Conservation (phyloP, 2,888 invertebrate species). For the Pseudococcus viburni region DNA sequence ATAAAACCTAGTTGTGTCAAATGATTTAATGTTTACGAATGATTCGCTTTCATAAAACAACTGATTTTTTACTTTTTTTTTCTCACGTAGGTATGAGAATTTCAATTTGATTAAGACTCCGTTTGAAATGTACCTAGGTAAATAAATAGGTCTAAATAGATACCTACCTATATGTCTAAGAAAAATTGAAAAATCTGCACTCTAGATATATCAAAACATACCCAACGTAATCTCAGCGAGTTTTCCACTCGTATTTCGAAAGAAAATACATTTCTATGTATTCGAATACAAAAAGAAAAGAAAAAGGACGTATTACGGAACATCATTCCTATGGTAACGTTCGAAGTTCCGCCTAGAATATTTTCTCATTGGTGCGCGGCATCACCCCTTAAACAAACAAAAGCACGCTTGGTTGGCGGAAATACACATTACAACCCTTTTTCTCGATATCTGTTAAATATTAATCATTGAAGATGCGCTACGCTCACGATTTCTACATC, state of each 20-base stretch:
- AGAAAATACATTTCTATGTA: conserved; percentile 42
- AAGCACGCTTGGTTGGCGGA: conserved; percentile 43
- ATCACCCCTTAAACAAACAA: conserved; percentile 49
- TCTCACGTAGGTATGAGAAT: no score
- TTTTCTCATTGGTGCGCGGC: conserved; percentile 38
- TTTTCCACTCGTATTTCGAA: background rate
- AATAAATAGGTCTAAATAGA: no score
- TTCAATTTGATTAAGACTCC: no score
- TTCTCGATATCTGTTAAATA: conserved; percentile 5
- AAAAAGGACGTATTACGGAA: background rate
- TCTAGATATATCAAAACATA: background rate
- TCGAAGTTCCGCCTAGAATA: conserved; percentile 49
- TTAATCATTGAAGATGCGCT: conserved; percentile 48
- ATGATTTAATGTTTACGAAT: no score
- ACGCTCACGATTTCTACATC: conserved; percentile 14
- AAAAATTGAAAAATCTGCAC: no score
- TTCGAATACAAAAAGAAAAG: conserved; percentile 8
- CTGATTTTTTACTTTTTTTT: no score
- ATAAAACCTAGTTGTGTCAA: no score
- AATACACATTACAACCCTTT: conserved; percentile 41
- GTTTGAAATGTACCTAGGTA: no score
- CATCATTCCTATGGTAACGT: conserved; percentile 61
- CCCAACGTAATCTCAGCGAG: background rate
- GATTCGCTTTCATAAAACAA: no score
- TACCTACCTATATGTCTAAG: no score